Percentiles rank a stretch among this genome's conserved stretches.
These are phyloP conservation scores for Andrena haemorrhoa DNA, from an alignment of 2,888 invertebrate species.

Conservation along the genomic window DNA sequence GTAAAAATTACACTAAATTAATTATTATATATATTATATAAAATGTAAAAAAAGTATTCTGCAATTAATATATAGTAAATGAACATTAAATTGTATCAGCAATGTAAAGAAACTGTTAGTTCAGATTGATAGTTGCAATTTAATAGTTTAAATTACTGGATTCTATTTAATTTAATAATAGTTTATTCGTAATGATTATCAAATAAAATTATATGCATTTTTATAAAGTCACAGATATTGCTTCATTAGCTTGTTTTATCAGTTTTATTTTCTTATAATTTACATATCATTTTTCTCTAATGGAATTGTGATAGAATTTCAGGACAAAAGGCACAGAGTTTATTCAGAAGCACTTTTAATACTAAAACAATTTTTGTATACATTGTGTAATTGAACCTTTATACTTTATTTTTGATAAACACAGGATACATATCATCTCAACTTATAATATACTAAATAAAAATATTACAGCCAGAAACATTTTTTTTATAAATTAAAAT, in stretches of 20 bases:
- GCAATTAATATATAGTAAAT: constrained; percentile 13
- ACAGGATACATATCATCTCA: not conserved
- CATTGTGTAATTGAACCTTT: not conserved
- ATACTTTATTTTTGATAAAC: not conserved
- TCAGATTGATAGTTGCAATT: constrained; percentile 40
- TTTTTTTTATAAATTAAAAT: not conserved
- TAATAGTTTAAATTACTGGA: constrained; percentile 40
- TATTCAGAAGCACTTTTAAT: constrained; percentile 44
- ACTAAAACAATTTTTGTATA: constrained; percentile 12
- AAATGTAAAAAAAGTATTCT: constrained; percentile 14
- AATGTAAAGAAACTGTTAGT: constrained; percentile 38
- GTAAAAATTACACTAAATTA: constrained; percentile 2
- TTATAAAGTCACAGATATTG: constrained; percentile 9
- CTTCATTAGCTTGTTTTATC: not conserved
- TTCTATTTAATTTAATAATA: constrained; percentile 33
- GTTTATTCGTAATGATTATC: constrained; percentile 17
- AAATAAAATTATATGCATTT: constrained; percentile 42
- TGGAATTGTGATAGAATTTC: constrained; percentile 54
- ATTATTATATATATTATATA: constrained; percentile 5
- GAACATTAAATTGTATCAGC: not conserved
- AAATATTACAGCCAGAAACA: not conserved
- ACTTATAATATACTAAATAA: not conserved
- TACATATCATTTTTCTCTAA: constrained; percentile 6
- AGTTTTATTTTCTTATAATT: not conserved
- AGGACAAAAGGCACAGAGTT: constrained; percentile 70